These are phyloP conservation scores for Eriocheir sinensis DNA, from an alignment of 1,140 invertebrate species.

Conservation along the genomic window DNA sequence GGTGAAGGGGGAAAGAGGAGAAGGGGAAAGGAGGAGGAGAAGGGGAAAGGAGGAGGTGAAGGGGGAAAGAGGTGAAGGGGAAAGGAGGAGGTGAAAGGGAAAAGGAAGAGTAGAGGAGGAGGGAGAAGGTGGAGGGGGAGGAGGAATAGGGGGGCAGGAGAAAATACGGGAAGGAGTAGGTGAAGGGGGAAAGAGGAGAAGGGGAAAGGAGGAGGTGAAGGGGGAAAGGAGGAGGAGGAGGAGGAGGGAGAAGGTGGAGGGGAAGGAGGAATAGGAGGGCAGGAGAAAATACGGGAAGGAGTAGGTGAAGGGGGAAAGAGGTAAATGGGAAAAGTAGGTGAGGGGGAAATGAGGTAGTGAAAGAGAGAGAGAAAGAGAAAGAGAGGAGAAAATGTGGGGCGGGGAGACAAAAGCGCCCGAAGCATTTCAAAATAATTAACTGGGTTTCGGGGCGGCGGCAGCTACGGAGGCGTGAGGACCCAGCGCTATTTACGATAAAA, in stretches of 20 bases:
- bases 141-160: too few relatives aligned
- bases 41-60: neutral
- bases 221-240: too few relatives aligned
- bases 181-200: neutral
- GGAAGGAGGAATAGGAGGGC: neutral
- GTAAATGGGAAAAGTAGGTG: neutral
- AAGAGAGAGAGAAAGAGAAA: neutral
- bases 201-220: neutral
- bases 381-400: too few relatives aligned
- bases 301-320: too few relatives aligned
- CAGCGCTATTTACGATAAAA: neutral
- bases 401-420: neutral
- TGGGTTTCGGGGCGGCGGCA: neutral
- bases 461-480: neutral
- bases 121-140: too few relatives aligned
- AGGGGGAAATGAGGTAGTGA: too few relatives aligned
- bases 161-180: neutral
- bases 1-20: too few relatives aligned
- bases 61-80: neutral
- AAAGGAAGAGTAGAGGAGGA: neutral
- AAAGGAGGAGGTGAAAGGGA: neutral
- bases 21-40: neutral
- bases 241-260: too few relatives aligned
- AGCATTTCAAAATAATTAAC: constrained; percentile 17
- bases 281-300: neutral